A percentile compares a stretch with the other conserved stretches of the same genome.
phyloP scores from a whole-genome alignment of 2,113 vertebrate genomes.

The Clarias gariepinus region DNA sequence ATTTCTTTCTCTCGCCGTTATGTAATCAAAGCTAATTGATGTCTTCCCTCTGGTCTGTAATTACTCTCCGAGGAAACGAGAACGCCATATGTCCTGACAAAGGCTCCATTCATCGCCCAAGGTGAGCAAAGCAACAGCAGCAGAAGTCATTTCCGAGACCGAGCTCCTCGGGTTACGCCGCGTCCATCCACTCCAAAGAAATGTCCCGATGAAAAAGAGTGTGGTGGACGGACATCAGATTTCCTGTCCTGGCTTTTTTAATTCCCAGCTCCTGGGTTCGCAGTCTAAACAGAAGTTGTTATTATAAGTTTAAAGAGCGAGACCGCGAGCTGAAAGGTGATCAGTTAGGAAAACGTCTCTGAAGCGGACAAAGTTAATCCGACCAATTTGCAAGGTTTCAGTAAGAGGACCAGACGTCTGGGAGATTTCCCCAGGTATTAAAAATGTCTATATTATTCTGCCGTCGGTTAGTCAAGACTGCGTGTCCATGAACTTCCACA shows the following conservation, averaged over 20 bases:
- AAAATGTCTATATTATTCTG: not conserved
- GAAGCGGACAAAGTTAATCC: not conserved
- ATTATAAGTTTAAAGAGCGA: not conserved
- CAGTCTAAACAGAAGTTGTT: slow-evolving; percentile 23
- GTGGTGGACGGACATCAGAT: slow-evolving; percentile 5
- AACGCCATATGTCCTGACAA: slow-evolving; percentile 44
- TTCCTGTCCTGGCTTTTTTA: not conserved
- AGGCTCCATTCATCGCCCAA: slow-evolving; percentile 30
- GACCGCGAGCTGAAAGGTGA: not conserved
- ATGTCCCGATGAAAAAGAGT: not conserved
- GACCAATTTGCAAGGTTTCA: not conserved
- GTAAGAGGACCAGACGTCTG: not conserved
- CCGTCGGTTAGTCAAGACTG: not conserved
- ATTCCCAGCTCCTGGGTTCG: not conserved
- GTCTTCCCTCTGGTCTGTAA: not conserved
- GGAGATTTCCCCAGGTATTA: not conserved
- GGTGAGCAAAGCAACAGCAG: slow-evolving; percentile 39
- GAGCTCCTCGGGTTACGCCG: slow-evolving; percentile 8
- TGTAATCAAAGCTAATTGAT: slow-evolving; percentile 36
- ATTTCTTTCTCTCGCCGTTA: not conserved
- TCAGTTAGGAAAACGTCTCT: not conserved
- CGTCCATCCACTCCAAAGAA: not conserved
- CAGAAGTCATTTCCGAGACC: slow-evolving; percentile 10
- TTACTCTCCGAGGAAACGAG: slow-evolving; percentile 15
- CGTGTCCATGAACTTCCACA: not conserved